Conservation (phyloP, 92 coral and sea anemone genomes). For the Hydrozoanthus gracilis region DNA sequence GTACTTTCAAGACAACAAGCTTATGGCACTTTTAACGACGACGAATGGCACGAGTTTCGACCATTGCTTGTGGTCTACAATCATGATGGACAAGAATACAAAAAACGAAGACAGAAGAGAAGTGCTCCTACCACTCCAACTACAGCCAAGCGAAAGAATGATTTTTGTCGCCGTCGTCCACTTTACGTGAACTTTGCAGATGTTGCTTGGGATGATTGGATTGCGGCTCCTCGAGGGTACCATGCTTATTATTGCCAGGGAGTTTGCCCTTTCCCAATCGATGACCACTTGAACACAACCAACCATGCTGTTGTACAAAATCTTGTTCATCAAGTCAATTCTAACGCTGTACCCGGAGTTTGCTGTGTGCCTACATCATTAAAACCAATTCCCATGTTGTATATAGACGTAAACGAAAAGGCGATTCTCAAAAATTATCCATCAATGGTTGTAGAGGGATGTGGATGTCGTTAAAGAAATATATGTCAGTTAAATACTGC, state of each 20-base stretch:
- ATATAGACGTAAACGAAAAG: slow-evolving; percentile 67
- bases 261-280: slow-evolving; percentile 82
- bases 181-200: slow-evolving; percentile 86
- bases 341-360: slow-evolving; percentile 75
- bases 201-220: slow-evolving; percentile 95
- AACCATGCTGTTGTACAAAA: slow-evolving; percentile 98
- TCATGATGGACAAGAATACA: slow-evolving; percentile 83
- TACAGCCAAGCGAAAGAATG: slow-evolving; percentile 19
- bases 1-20: slow-evolving; percentile 33
- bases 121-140: slow-evolving; percentile 25
- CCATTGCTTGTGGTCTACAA: slow-evolving; percentile 89
- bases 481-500: background rate
- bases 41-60: slow-evolving; percentile 63
- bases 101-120: slow-evolving; percentile 78
- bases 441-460: slow-evolving; percentile 95
- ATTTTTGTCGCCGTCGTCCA: slow-evolving; percentile 79
- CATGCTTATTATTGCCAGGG: slow-evolving; percentile 86
- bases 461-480: slow-evolving; percentile 85
- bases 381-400: slow-evolving; percentile 84
- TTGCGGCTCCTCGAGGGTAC: slow-evolving; percentile 93
- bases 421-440: slow-evolving; percentile 89
- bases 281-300: slow-evolving; percentile 82
- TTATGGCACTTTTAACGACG: slow-evolving; percentile 52
- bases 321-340: slow-evolving; percentile 78
- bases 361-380: slow-evolving; percentile 96